Evolutionary conservation across 2,113 vertebrate genomes (phyloP), one percentile per base, ranked within the genome.

Genomic region (Grus americana): DNA sequence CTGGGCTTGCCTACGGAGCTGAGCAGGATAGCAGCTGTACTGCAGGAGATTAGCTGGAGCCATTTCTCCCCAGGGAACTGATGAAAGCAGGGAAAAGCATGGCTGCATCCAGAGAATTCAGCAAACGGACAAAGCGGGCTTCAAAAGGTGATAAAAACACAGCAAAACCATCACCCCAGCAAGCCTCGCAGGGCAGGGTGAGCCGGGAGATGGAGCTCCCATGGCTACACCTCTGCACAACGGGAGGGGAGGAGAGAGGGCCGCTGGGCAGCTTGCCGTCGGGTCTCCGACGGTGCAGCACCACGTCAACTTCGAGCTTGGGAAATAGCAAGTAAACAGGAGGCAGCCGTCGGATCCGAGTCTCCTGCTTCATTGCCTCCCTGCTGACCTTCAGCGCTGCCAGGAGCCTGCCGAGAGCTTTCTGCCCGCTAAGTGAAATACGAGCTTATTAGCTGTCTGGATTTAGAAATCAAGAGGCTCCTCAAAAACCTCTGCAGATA

Each of bases 401-500:
- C 90, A 61, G 74, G 57, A 79, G 55, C 88, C 90, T 67, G 66
- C 81, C 0, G 0, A 72, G 78, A 85, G 85, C 91, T 78, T 85
- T 87, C 80, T 80, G 63, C 88, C 83, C 71, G 78, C 84, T 85
- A 36, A 88, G 74, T 73, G 95, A 92, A 91, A 96, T 26, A 63
- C 5, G 82, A 95, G 71, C 66, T 89, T 54, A 71, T 73, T 55
- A 87, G 34, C 57, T 82, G 50, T 47, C 87, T 89, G 86, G 6
- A 40, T 75, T 38, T 3, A 46, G 65, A 83, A 52, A 52, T 36
- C 18, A 62, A 87, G 67, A 76, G 67, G 46, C 55, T 93, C 79
- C 57, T 83, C 59, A 36, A 29, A 93, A 87, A 38, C 70, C 86
- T 66, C 84, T 67, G 32, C 66, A 40, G 65, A 63, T 4, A 50